A percentile compares a stretch with the other conserved stretches of the same genome.
Conservation (phyloP, 2,888 invertebrate species). For the Scelioninae gen. 1 region DNA sequence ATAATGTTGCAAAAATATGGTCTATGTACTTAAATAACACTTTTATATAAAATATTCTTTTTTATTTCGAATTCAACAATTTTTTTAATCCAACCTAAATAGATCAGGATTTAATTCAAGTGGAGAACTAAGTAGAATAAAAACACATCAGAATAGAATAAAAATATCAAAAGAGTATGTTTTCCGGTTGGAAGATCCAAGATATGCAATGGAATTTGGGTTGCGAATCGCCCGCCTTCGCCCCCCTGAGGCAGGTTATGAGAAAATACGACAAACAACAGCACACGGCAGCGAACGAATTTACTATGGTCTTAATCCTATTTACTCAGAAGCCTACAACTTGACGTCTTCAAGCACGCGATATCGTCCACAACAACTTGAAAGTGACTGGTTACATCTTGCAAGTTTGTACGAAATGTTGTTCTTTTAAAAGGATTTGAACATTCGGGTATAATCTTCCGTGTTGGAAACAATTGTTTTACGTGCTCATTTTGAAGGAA, state of each 20-base stretch:
- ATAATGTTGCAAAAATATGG: too few relatives aligned
- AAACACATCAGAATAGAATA: too few relatives aligned
- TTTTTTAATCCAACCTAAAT: too few relatives aligned
- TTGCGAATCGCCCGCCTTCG: conserved; percentile 16
- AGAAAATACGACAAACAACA: conserved; percentile 4
- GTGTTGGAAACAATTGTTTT: conserved; percentile 5
- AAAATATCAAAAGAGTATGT: too few relatives aligned
- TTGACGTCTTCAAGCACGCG: conserved; percentile 24
- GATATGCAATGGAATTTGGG: conserved; percentile 39
- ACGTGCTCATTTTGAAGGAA: too few relatives aligned
- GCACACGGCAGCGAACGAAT: conserved; percentile 16
- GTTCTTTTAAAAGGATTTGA: conserved; percentile 1
- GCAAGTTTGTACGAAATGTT: conserved; percentile 15
- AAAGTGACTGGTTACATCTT: conserved; percentile 30
- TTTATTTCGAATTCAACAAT: too few relatives aligned
- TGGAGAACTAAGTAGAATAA: too few relatives aligned
- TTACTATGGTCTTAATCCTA: conserved; percentile 59
- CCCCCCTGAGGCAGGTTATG: conserved; percentile 14
- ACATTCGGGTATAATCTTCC: background rate
- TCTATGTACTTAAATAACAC: too few relatives aligned
- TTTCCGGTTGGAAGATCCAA: conserved; percentile 7
- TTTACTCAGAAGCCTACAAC: conserved; percentile 51
- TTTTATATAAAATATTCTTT: too few relatives aligned
- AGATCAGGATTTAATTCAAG: too few relatives aligned
- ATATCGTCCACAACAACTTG: conserved; percentile 31